Conservation (phyloP, 1,140 invertebrate species). For the Globodera rostochiensis region DNA sequence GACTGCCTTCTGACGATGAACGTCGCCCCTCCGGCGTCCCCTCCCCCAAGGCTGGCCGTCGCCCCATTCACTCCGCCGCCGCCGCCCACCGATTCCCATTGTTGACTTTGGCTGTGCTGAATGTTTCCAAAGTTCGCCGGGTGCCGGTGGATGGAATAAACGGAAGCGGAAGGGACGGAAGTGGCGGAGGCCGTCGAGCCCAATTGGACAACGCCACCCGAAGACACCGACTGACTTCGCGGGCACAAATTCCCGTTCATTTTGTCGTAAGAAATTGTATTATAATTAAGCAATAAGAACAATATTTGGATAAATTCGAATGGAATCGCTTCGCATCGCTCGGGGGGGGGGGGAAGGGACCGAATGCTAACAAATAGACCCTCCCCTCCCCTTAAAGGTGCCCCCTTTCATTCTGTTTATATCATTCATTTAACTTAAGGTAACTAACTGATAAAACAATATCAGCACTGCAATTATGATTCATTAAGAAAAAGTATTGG, state of each 20-base stretch:
- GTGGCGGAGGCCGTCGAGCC: neutral
- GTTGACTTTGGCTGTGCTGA: neutral
- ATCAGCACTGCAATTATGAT: no score
- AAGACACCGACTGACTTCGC: neutral
- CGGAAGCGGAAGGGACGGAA: neutral
- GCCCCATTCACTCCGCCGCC: neutral
- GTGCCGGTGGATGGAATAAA: neutral
- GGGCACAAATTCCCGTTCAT: neutral
- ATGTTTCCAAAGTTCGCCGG: neutral
- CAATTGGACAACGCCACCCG: neutral
- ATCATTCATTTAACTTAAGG: no score
- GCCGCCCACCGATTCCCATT: neutral
- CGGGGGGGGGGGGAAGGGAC: neutral
- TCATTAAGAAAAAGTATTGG: no score
- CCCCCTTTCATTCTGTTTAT: no score
- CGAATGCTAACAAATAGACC: neutral
- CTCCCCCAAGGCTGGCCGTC: neutral
- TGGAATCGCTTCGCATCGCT: constrained; percentile 1
- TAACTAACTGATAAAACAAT: no score
- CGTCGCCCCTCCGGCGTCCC: neutral
- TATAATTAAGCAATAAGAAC: neutral
- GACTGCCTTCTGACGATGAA: constrained; percentile 7
- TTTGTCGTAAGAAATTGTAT: neutral
- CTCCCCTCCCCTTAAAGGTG: no score
- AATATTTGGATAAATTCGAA: neutral